Evolutionary conservation across 2,113 vertebrate species (phyloP).

Genomic region (Gobiocypris rarus): DNA sequence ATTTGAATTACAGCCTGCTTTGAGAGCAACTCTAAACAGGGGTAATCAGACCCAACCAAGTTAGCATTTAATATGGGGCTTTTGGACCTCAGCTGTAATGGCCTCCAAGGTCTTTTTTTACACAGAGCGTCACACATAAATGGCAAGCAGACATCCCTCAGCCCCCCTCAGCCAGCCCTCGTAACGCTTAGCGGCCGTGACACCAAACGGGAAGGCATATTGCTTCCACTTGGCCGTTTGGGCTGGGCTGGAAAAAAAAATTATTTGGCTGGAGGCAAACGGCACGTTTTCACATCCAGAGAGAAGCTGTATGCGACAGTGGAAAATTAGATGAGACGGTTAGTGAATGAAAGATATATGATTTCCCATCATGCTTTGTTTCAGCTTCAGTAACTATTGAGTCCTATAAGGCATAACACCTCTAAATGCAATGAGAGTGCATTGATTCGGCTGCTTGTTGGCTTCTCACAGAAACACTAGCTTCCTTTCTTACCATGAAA

Average conservation of each 20-base stretch:
- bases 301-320: slow-evolving; percentile 19
- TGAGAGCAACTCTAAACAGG: slow-evolving; percentile 41
- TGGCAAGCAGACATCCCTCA: slow-evolving; percentile 49
- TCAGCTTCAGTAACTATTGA: background rate
- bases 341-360: slow-evolving; percentile 30
- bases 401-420: slow-evolving; percentile 6
- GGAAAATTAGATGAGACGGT: slow-evolving; percentile 45
- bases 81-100: slow-evolving; percentile 41
- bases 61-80: slow-evolving; percentile 50
- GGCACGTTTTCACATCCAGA: slow-evolving; percentile 18
- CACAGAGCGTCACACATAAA: slow-evolving; percentile 48
- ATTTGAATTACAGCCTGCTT: slow-evolving; percentile 49
- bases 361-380: slow-evolving; percentile 25
- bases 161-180: background rate
- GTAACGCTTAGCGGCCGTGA: slow-evolving; percentile 19
- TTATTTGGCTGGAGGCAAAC: slow-evolving; percentile 16
- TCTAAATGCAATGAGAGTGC: background rate
- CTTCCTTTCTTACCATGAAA: slow-evolving; percentile 1
- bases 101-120: slow-evolving; percentile 35
- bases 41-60: slow-evolving; percentile 62
- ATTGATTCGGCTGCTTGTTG: background rate
- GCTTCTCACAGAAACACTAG: slow-evolving; percentile 12
- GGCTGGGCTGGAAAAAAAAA: background rate
- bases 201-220: slow-evolving; percentile 5
- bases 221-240: slow-evolving; percentile 25